Percentiles rank a stretch among this genome's conserved stretches.
Conservation (phyloP, 2,113 vertebrate species). For the Phasianus colchicus region DNA sequence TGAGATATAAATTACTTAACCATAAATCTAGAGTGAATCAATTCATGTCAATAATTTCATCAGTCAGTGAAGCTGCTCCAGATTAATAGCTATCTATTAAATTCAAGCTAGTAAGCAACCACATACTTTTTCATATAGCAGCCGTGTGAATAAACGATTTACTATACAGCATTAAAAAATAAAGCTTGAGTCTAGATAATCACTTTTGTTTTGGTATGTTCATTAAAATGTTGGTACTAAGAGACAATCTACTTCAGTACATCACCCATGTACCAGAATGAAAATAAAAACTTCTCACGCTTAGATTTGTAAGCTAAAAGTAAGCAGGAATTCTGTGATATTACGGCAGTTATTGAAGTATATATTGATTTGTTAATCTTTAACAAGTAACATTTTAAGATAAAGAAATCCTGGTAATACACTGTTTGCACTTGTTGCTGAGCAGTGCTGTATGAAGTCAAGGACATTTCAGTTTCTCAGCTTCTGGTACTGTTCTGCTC, state of each 20-base stretch:
- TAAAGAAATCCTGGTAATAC: no score
- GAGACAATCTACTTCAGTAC: fast-evolving
- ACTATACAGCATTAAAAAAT: not conserved
- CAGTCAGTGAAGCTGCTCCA: not conserved
- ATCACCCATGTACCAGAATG: not conserved
- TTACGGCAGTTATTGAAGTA: not conserved
- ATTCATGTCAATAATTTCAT: not conserved
- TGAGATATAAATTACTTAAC: not conserved
- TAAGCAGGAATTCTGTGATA: not conserved
- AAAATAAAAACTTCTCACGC: not conserved
- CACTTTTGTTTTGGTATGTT: not conserved
- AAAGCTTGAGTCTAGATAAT: not conserved
- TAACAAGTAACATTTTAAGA: not conserved
- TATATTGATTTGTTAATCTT: not conserved
- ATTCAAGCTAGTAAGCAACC: not conserved
- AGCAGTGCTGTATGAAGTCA: no score
- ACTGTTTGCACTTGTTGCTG: no score
- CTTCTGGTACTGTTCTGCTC: no score
- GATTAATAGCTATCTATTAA: not conserved
- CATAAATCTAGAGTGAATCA: not conserved
- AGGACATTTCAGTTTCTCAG: no score
- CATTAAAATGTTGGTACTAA: not conserved
- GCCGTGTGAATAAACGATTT: not conserved
- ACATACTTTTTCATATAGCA: not conserved
- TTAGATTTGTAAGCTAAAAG: not conserved